These are phyloP conservation scores for Pecten maximus DNA, from an alignment of 2,888 invertebrate species.

Conservation along the genomic window DNA sequence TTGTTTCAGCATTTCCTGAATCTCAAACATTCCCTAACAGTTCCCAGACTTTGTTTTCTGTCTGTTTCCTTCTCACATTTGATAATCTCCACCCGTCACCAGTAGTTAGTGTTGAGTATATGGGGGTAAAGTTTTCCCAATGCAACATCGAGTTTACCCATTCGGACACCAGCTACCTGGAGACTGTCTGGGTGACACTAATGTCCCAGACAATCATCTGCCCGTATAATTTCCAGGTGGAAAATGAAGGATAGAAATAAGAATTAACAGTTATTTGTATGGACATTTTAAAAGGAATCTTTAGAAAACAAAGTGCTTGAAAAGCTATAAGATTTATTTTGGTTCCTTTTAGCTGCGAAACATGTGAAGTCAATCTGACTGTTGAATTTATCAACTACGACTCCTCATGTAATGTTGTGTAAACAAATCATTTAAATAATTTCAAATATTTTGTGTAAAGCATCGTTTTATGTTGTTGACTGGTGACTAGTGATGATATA, in stretches of 20 bases:
- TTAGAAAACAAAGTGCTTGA: constrained; percentile 6
- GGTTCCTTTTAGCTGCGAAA: neutral
- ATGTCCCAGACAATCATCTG: neutral
- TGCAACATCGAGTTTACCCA: neutral
- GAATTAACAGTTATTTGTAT: neutral
- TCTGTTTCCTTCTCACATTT: neutral
- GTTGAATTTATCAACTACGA: neutral
- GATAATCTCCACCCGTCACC: neutral
- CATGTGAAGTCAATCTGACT: neutral
- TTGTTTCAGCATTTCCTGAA: constrained; percentile 35
- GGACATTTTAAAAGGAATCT: constrained; percentile 14
- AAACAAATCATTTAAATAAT: neutral
- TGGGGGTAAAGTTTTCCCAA: neutral
- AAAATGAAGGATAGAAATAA: neutral
- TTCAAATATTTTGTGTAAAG: neutral
- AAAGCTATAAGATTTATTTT: neutral
- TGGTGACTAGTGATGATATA: too few species aligned
- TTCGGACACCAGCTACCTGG: neutral
- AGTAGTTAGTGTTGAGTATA: neutral
- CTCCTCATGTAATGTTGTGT: neutral
- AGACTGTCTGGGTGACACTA: neutral
- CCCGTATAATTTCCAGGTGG: neutral
- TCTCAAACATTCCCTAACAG: constrained; percentile 17
- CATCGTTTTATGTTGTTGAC: too few species aligned
- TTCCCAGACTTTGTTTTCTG: neutral